These are phyloP conservation scores for Andrena camellia DNA, from an alignment of 2,888 invertebrate genomes.

Conservation along the genomic window DNA sequence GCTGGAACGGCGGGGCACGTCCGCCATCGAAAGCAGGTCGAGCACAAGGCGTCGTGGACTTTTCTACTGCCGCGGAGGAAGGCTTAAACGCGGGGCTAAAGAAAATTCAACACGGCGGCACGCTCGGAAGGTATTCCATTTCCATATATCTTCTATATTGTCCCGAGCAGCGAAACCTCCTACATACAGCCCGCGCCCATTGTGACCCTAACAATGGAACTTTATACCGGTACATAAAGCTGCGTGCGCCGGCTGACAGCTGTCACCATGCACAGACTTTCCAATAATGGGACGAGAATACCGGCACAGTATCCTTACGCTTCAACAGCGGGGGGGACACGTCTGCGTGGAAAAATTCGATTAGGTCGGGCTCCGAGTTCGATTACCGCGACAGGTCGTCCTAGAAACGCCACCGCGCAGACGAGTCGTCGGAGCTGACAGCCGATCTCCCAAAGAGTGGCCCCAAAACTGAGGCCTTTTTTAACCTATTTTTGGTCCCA, in stretches of 20 bases:
- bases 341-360: conserved; percentile 25
- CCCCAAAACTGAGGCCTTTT: no score
- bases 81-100: neutral
- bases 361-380: conserved; percentile 6
- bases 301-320: neutral
- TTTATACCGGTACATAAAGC: conserved; percentile 55
- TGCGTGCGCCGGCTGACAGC: conserved; percentile 49
- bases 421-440: neutral
- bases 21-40: neutral
- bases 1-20: neutral
- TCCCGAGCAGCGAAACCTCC: conserved; percentile 46
- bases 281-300: conserved; percentile 50
- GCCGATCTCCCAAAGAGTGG: neutral
- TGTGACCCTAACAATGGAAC: conserved; percentile 60
- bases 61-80: neutral
- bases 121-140: conserved; percentile 35
- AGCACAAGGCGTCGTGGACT: neutral
- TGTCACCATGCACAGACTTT: conserved; percentile 56
- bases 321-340: neutral
- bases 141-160: conserved; percentile 49
- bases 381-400: neutral
- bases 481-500: no score
- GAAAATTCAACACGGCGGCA: conserved; percentile 12
- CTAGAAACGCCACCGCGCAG: conserved; percentile 3
- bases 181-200: conserved; percentile 38